Base-by-base conservation (phyloP, 2,113 vertebrate genomes). In the Morone chrysops region DNA sequence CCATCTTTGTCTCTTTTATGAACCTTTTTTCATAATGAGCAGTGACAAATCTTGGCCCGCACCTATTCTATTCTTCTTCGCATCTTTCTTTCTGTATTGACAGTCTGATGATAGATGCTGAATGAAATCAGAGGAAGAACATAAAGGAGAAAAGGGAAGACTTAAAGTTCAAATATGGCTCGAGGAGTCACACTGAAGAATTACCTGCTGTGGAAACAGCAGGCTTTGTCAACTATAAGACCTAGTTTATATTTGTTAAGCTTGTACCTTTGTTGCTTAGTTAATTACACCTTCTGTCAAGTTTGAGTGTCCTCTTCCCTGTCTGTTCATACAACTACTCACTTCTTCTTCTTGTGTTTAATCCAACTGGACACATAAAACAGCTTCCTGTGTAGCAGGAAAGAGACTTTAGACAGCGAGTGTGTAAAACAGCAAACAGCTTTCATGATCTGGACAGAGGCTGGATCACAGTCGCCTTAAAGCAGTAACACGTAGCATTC, bases 361-460 rank as follows among this genome's bases (percentile, higher is more conserved):
- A 56, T 59, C 18, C 18, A 38, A 57, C 22, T n/a, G 75, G 50
- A 66, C 1, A 18, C 74, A 53, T 65, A 5, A 51, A 50, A n/a
- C 7, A n/a, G 1, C 31, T 74, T 74, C 25, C 71, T 62, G 43
- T 74, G 45, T 40, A 38, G 22, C 56, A 60, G 70, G 70, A 60
- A 73, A 48, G 25, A 59, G 16, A 18, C 65, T 8, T n/a, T 13
- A 70, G 50, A 10, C 22, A 36, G n/a, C 5, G n/a, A 25, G 47
- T 6, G 59, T 51, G 47, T 25, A 38, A 11, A 54, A 53, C 48
- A 8, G 20, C 4, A 40, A 51, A 62, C 63, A 20, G 45, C 14
- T 31, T 54, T 70, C n/a, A 70, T 54, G 51, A 61, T 61, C 18
- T 67, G 69, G 17, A 59, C 43, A 17, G 6, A 31, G n/a, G 25